phyloP scores from a whole-genome alignment of 2,113 vertebrate species.

The Trematocara unimaculatum region DNA sequence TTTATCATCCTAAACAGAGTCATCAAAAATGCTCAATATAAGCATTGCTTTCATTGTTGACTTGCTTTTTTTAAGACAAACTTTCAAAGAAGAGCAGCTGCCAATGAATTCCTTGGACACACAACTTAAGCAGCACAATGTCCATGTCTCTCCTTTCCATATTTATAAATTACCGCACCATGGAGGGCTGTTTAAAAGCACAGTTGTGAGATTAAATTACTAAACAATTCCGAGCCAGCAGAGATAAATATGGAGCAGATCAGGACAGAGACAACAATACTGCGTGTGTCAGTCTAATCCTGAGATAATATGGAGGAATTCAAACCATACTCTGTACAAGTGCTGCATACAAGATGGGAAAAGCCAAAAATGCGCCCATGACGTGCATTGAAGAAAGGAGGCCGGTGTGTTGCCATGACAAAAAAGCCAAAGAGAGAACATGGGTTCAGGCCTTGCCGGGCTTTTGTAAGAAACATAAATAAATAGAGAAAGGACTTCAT shows the following conservation, averaged over 20 bases:
- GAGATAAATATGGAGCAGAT: constrained; percentile 24
- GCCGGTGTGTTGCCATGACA: constrained; percentile 1
- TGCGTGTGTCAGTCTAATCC: constrained; percentile 33
- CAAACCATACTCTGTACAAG: background rate
- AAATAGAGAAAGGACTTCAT: constrained; percentile 58
- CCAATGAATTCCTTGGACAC: background rate
- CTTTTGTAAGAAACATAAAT: constrained; percentile 62
- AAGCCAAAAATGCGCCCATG: constrained; percentile 26
- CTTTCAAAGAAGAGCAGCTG: background rate
- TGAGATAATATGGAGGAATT: constrained; percentile 43
- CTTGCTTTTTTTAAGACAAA: background rate
- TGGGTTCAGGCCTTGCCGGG: constrained; percentile 41
- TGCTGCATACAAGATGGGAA: constrained; percentile 14
- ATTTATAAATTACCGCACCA: background rate
- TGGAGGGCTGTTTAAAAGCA: background rate
- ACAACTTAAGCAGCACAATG: background rate
- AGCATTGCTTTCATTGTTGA: background rate
- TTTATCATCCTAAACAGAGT: background rate
- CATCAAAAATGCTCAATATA: background rate
- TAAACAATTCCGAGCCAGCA: background rate
- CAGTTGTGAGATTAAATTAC: constrained; percentile 27
- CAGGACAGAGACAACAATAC: constrained; percentile 18
- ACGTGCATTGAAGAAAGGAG: constrained; percentile 11
- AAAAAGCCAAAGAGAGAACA: constrained; percentile 50
- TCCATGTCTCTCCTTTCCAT: background rate